Percentiles rank a stretch among this genome's conserved stretches.
phyloP scores from a whole-genome alignment of 2,797 vertebrate genomes.

The Aphelocoma californica region DNA sequence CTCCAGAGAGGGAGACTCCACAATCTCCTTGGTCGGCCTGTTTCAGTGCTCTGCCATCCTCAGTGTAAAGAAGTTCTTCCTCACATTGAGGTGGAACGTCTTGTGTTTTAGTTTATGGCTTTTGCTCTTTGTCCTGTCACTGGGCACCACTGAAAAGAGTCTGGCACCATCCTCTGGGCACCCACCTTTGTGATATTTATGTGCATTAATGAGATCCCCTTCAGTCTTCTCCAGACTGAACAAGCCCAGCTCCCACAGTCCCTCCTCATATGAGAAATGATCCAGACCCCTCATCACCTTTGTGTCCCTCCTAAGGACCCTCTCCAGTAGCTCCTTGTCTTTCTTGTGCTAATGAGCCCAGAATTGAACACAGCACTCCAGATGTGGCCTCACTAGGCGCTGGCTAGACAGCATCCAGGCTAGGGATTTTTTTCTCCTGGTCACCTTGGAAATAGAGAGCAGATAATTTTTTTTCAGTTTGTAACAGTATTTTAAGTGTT shows the following conservation, averaged over 20 bases:
- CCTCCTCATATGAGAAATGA: background rate
- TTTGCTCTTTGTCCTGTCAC: accelerated
- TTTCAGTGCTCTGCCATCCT: background rate
- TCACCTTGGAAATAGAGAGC: background rate
- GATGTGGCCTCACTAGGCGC: background rate
- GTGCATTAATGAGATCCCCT: background rate
- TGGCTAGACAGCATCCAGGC: background rate
- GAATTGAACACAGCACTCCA: background rate
- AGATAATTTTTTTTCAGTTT: background rate
- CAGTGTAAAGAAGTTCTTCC: background rate
- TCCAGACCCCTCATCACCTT: background rate
- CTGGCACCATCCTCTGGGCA: background rate
- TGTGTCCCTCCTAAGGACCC: background rate
- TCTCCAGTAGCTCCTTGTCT: background rate
- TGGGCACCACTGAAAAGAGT: background rate
- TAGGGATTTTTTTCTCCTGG: background rate
- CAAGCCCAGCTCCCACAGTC: background rate
- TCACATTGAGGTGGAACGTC: accelerated
- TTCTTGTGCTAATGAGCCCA: background rate
- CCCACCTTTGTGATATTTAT: background rate
- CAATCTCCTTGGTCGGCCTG: background rate
- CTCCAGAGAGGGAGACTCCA: background rate
- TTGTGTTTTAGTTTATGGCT: background rate
- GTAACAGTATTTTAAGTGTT: background rate
- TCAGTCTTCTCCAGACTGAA: background rate